A percentile compares a stretch with the other conserved stretches of the same genome.
phyloP scores from a whole-genome alignment of 2,797 vertebrate genomes.

The Cyclura pinguis region DNA sequence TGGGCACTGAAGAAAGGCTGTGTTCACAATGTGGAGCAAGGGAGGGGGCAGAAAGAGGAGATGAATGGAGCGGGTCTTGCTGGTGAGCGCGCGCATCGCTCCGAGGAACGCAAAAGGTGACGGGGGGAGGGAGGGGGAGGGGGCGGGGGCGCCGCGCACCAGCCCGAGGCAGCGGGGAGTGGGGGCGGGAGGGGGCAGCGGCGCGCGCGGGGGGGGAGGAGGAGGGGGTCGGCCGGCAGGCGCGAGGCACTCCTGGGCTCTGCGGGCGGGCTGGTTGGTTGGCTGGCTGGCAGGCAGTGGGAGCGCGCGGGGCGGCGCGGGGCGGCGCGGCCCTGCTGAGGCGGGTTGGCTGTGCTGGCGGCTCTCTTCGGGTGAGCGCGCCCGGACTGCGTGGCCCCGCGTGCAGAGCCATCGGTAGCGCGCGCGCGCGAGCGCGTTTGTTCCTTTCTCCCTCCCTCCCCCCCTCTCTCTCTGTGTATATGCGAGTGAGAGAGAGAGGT shows the following conservation, averaged over 20 bases:
- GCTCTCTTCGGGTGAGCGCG: background rate
- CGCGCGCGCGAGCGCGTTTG: background rate
- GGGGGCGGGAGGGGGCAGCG: background rate
- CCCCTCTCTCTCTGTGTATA: no score
- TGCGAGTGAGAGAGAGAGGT: no score
- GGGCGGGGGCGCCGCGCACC: background rate
- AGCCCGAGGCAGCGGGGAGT: background rate
- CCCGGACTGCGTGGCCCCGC: background rate
- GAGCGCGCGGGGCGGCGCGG: constrained; percentile 14
- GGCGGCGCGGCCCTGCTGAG: constrained; percentile 25
- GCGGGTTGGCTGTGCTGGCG: constrained; percentile 9
- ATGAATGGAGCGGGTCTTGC: background rate
- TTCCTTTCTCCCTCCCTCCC: no score
- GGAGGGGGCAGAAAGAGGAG: background rate
- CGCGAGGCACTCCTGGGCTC: constrained; percentile 16
- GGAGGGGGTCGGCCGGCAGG: constrained; percentile 5
- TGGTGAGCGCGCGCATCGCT: background rate
- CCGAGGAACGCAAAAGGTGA: background rate
- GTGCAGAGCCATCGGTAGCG: no score
- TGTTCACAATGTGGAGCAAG: no score
- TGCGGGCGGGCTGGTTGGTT: constrained; percentile 7
- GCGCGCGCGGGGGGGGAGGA: constrained; percentile 4
- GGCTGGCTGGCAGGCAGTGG: background rate
- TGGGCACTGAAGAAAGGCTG: background rate
- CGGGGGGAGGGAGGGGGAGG: background rate